Base-by-base conservation (phyloP, 2,113 vertebrate species). In the Nicator chloris region DNA sequence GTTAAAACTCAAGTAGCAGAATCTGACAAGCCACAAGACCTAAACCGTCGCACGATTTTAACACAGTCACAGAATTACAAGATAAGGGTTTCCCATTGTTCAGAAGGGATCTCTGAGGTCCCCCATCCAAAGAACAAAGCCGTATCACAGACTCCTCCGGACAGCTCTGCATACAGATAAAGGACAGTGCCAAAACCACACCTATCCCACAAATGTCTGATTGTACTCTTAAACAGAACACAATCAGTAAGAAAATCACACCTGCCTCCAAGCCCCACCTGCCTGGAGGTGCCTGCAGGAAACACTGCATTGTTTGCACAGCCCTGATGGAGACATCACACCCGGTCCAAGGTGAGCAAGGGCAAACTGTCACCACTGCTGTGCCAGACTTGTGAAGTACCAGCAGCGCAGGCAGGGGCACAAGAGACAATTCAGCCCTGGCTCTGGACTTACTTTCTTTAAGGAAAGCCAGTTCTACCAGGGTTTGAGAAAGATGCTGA, bases 311-410 rank as follows among this genome's bases (percentile, higher is more conserved):
- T 39, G 69, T 59, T n/a, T 20, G 88, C 50, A 30, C 28, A 60
- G 50, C 45, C 2, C 0, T 4, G 28, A 14, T 57, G 3, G 12
- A 35, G 39, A 37, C 54, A 50, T 27, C 42, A 9, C 51, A 3
- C 23, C 65, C 0, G 10, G 42, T 1, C 51, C 61, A 27, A 22
- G 57, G 33, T 7, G 50, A 65, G 51, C 56, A 24, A 13, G 1
- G 7, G 35, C 44, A 42, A 59, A 24, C 1, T 2, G 10, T 33
- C 10, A 8, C 42, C 16, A 4, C 39, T 0, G 3, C 71, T 5
- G 24, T 1, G 13, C 77, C 26, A 47, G 45, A 18, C 51, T 30
- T 2, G 0, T 9, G 54, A 47, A 47, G 57, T 17, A 12, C 42
- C 12, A 8, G 59, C 69, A 65, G 75, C 16, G 9, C 33, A 9